These are phyloP conservation scores for Drosophila borealis DNA, from an alignment of 2,888 invertebrate species.

Conservation along the genomic window DNA sequence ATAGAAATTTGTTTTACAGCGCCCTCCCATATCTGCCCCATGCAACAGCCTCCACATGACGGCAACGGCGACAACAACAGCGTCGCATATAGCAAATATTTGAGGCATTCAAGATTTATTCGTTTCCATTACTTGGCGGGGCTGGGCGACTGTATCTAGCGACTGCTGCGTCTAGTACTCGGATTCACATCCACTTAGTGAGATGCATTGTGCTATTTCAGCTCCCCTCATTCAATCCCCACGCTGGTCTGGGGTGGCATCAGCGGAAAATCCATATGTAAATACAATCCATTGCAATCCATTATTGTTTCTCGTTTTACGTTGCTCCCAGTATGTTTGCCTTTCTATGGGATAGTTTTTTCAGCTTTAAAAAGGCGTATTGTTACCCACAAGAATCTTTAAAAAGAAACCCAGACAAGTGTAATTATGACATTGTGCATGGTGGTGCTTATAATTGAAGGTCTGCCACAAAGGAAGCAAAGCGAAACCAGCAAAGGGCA, in stretches of 20 bases:
- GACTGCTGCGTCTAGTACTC: conserved; percentile 41
- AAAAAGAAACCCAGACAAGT: conserved; percentile 14
- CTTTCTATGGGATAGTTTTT: conserved; percentile 38
- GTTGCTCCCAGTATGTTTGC: conserved; percentile 33
- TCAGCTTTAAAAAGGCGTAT: conserved; percentile 50
- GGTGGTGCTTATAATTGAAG: conserved; percentile 43
- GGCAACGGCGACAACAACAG: conserved; percentile 8
- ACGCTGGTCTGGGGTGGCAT: background rate
- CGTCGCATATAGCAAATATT: conserved; percentile 64
- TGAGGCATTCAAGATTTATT: conserved; percentile 74
- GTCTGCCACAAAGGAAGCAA: conserved; percentile 23
- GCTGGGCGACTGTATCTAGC: conserved; percentile 29
- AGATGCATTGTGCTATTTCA: conserved; percentile 44
- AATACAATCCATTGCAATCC: conserved; percentile 54
- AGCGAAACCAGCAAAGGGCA: background rate
- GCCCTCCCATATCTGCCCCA: background rate
- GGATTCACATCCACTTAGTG: conserved; percentile 44
- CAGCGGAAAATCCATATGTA: conserved; percentile 46
- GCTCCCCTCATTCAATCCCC: background rate
- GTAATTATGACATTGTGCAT: conserved; percentile 55
- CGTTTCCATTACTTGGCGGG: conserved; percentile 59
- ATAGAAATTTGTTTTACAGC: conserved; percentile 51
- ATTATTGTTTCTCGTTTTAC: conserved; percentile 49
- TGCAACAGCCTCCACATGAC: conserved; percentile 24
- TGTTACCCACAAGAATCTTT: background rate